Conservation (phyloP, 2,113 vertebrate genomes). For the Penelope pileata region DNA sequence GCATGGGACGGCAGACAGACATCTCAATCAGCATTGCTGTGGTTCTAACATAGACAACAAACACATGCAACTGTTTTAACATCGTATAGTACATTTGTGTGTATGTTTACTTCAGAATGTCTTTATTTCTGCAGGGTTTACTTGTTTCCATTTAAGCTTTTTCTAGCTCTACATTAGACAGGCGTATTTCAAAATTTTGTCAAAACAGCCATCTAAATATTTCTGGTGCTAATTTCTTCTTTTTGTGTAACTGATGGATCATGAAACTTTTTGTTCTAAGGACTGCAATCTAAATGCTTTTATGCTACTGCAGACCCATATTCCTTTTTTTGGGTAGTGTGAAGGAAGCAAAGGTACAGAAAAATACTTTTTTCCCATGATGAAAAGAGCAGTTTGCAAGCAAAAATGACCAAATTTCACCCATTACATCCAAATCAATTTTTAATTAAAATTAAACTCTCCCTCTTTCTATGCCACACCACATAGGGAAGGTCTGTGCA, state of each 20-base stretch:
- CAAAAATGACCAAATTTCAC: background rate
- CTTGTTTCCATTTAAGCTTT: background rate
- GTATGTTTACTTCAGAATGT: background rate
- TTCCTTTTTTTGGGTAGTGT: background rate
- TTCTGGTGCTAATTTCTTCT: background rate
- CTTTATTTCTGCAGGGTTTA: background rate
- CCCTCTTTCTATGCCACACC: background rate
- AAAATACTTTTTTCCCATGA: background rate
- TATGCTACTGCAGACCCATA: background rate
- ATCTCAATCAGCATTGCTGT: background rate
- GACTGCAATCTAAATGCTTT: background rate
- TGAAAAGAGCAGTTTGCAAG: background rate
- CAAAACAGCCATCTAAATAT: background rate
- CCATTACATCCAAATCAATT: background rate
- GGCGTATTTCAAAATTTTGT: background rate
- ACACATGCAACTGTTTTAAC: background rate
- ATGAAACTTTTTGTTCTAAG: background rate
- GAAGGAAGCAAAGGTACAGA: background rate
- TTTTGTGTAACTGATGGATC: background rate
- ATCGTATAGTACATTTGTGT: background rate
- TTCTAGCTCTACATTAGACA: background rate
- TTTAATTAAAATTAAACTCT: background rate
- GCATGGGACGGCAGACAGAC: background rate
- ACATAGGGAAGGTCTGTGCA: background rate
- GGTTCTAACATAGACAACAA: background rate